phyloP scores from a whole-genome alignment of 2,113 vertebrate genomes.

The Tamias sibiricus region DNA sequence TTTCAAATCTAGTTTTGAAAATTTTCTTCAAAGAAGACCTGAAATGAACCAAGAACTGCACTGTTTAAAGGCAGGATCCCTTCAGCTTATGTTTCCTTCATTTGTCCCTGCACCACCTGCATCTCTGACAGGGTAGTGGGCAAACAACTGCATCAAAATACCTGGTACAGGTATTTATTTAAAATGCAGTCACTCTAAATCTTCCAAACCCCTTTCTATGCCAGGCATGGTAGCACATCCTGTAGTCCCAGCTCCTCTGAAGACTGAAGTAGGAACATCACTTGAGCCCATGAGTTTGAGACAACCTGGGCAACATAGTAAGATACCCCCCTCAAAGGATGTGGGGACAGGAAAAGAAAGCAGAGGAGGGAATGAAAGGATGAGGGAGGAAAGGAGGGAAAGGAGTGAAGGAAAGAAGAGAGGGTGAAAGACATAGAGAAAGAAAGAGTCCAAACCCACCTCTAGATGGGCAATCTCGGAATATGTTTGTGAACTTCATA shows the following conservation, averaged over 20 bases:
- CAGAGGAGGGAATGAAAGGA: too few species aligned
- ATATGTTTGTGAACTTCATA: background rate
- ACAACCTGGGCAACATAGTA: background rate
- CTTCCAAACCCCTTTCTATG: background rate
- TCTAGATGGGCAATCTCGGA: background rate
- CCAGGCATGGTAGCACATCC: background rate
- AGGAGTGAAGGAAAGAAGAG: too few species aligned
- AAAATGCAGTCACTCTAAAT: background rate
- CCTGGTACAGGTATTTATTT: background rate
- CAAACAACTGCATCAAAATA: background rate
- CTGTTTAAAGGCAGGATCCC: background rate
- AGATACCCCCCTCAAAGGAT: background rate
- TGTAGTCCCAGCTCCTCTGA: too few species aligned
- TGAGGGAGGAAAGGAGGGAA: too few species aligned
- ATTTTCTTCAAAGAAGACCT: conserved; percentile 26
- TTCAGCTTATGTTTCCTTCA: background rate
- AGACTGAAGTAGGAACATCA: background rate
- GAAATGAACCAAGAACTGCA: conserved; percentile 16
- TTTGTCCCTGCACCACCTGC: background rate
- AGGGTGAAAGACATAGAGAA: too few species aligned
- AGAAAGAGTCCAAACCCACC: background rate
- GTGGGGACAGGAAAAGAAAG: too few species aligned
- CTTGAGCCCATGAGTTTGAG: background rate
- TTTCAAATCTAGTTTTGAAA: conserved; percentile 38
- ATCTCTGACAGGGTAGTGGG: background rate